Evolutionary conservation across 2,113 vertebrate species (phyloP), one percentile per base, ranked within the genome.

Genomic region (Cryptomyrus ogoouensis): DNA sequence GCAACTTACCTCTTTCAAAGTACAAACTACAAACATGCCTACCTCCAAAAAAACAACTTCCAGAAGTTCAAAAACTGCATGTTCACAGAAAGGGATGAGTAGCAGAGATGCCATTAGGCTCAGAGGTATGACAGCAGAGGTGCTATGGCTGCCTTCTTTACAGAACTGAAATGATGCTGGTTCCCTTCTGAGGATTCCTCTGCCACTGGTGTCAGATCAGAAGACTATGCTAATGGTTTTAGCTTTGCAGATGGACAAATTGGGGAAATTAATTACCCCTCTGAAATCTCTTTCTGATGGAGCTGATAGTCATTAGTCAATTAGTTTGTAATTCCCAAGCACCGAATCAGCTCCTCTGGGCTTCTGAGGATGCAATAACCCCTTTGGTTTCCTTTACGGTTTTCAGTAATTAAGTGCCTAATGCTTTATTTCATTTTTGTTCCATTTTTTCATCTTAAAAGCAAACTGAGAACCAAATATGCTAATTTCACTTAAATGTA

Each of bases 281-380:
- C 42, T 88, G 53, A 88, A 88, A 88, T 90, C 47, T 90, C 74
- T 88, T 88, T 88, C 87, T 88, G 90, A 90, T 88, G 88, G 89
- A 90, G 74, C 90, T 90, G 87, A 88, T 88, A 83, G 52, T 19
- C 89, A 66, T 90, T 83, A 90, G 35, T 90, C 90, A 89, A 88
- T 90, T 90, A 83, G 50, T 62, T 84, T n/a, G 42, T 83, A 83
- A 89, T 88, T 80, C 86, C 89, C 89, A 52, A 44, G 89, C 89
- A 90, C 35, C n/a, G 3, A 90, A 86, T 84, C 53, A 9, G 8
- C 80, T 85, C 50, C 46, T 53, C 42, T 62, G 83, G 83, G 89
- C 89, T 62, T 86, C 83, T 90, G 89, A 86, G 58, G 89, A 90
- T 62, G 89, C 89, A 90, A 44, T 86, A 85, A 90, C 89, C 77